Base-by-base conservation (phyloP, 2,797 vertebrate genomes). In the Etheostoma perlongum region DNA sequence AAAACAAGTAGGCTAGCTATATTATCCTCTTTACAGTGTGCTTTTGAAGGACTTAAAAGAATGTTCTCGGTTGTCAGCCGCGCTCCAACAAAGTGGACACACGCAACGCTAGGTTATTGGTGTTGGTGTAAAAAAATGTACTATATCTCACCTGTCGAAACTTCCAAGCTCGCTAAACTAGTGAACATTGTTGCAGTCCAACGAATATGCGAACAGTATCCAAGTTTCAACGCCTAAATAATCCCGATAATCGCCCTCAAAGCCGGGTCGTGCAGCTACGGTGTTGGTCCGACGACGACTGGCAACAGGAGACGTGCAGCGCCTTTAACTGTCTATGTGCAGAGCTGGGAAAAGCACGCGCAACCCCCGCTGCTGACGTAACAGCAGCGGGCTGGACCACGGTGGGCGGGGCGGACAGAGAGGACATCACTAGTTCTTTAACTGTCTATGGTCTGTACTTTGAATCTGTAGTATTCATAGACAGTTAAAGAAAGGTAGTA, bases 221-320 rank as follows among this genome's bases (percentile, higher is more conserved):
- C 42, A 3, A 25, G 23, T 51, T 21, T 47, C 8, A 3, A 16
- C 3, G 11, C 5, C 6, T 2, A 59, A 46, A 2, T 25, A 33
- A 55, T 48, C 59, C 27, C 2, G 10, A 16, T 0, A 15, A 44
- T 18, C 9, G 40, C 11, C 18, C 6, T 4, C 2, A 5, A 6
- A 9, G 16, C n/a, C 0, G 12, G 13, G 0, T 5, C 0, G 1
- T 2, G 5, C 0, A 0, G 0, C 0, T 0, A 0, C 0, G 13
- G 6, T 2, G 4, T 4, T 0, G 21, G 68, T 8, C 49, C 7
- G n/a, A 9, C 1, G 2, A 33, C 30, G 25, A 59, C 14, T 74
- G 53, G 15, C 14, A 15, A 18, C 1, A 3, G 11, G 3, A 23
- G 15, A 2, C 19, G 2, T 1, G n/a, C n/a, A 33, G 65, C 25